Evolutionary conservation across 2,888 invertebrate genomes (phyloP).

Genomic region (Eurois occulta): DNA sequence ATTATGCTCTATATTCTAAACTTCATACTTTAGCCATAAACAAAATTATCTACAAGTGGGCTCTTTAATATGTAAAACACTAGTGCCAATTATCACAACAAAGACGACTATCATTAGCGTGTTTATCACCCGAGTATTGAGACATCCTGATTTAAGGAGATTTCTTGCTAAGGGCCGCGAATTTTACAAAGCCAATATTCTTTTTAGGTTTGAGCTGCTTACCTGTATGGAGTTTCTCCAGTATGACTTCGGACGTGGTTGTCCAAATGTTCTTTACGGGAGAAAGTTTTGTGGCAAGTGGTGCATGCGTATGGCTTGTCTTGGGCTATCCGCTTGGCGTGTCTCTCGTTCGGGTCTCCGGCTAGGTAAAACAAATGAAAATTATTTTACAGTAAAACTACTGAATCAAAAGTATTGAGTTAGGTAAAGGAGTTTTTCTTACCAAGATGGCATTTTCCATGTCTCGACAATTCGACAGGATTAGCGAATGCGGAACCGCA

Average conservation of each 20-base stretch:
- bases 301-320: conserved; percentile 96
- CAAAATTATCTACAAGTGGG: background rate
- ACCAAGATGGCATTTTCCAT: conserved; percentile 96
- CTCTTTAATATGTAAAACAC: background rate
- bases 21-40: too few species aligned
- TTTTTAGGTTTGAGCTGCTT: conserved; percentile 23
- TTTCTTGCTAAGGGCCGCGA: background rate
- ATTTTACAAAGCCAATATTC: background rate
- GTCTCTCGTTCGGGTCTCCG: conserved; percentile 91
- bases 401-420: background rate
- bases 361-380: conserved; percentile 69
- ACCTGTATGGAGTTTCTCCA: conserved; percentile 95
- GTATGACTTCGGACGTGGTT: conserved; percentile 96
- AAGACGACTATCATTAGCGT: conserved; percentile 8
- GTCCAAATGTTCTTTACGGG: conserved; percentile 96
- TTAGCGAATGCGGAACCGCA: conserved; percentile 96
- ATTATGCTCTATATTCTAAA: too few species aligned
- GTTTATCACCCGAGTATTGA: conserved; percentile 14
- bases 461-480: conserved; percentile 94
- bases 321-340: conserved; percentile 95
- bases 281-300: conserved; percentile 96
- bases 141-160: conserved; percentile 12
- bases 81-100: conserved; percentile 8
- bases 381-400: background rate
- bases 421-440: conserved; percentile 75